Base-by-base conservation (phyloP, 2,888 invertebrate species). In the Merodon equestris region DNA sequence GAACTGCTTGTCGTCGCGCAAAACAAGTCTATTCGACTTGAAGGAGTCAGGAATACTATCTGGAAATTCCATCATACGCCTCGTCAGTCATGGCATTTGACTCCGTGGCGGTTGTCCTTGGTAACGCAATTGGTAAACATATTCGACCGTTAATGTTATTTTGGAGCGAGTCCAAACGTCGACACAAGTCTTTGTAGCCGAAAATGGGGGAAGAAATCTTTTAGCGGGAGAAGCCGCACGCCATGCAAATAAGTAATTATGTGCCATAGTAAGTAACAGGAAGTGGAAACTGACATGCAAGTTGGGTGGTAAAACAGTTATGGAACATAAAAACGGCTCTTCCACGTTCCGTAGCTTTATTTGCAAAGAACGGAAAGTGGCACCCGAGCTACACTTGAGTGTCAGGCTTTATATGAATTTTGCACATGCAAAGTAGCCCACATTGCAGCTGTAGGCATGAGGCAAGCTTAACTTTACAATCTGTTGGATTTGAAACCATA, bases 31-130 rank as follows among this genome's bases (percentile, higher is more conserved):
- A 51, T 51, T 68, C 79, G 54, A 70, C 54, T 57, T 19, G 74
- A 70, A 64, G 54, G 40, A 50, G 15, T 79, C 63, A 60, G 45
- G 63, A 74, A 64, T 54, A 79, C 79, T 79, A 60, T 56, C 64
- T 42, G 54, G 64, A 74, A 79, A 79, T 79, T 79, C 79, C 79
- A 13, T 68, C 74, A 70, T 79, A 73, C 27, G 56, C 64, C 64
- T 9, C 9, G 13, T 44, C 14, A 48, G 68, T 70, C 64, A 51
- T 56, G 74, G 74, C 54, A 74, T 79, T 47, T 74, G 34, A 45
- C 12, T 38, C n/a, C 18, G 9, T 4, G 45, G 73, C 63, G 51
- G 79, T 79, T 74, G 74, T 50, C 74, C 53, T 40, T 14, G 79
- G 74, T 50, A 70, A 74, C 79, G 3, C 10, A 40, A 40, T 27